phyloP scores from a whole-genome alignment of 2,113 vertebrate species.

The Empidonax alnorum region DNA sequence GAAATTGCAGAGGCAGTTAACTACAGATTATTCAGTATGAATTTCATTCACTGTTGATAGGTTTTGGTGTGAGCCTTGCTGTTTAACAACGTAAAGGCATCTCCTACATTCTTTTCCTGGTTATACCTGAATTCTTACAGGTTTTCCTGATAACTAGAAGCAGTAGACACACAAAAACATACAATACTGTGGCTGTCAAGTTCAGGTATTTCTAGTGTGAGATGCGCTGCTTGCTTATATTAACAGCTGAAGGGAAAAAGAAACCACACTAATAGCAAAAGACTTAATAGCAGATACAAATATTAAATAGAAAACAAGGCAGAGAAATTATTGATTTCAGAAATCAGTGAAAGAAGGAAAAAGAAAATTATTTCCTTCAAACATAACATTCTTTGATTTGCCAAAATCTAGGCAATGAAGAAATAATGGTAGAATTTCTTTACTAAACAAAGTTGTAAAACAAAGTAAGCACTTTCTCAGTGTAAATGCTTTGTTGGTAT shows the following conservation, averaged over 20 bases:
- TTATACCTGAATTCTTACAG: background rate
- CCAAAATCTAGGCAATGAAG: background rate
- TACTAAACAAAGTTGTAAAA: background rate
- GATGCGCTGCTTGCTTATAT: background rate
- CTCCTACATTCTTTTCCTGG: background rate
- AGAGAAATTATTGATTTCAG: background rate
- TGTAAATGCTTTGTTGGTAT: background rate
- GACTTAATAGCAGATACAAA: background rate
- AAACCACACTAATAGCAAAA: background rate
- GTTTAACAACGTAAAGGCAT: background rate
- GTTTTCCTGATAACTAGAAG: background rate
- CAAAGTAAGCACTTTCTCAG: background rate
- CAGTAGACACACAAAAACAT: background rate
- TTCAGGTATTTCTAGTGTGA: background rate
- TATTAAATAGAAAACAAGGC: background rate
- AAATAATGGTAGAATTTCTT: background rate
- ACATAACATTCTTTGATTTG: background rate
- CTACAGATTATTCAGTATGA: background rate
- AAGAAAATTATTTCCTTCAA: background rate
- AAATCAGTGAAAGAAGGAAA: background rate
- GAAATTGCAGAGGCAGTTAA: constrained; percentile 36
- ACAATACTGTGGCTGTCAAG: background rate
- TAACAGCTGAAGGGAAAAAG: background rate
- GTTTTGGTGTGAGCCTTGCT: background rate
- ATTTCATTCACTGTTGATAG: background rate